Conservation (phyloP, 1,140 invertebrate species). For the Periplaneta americana region DNA sequence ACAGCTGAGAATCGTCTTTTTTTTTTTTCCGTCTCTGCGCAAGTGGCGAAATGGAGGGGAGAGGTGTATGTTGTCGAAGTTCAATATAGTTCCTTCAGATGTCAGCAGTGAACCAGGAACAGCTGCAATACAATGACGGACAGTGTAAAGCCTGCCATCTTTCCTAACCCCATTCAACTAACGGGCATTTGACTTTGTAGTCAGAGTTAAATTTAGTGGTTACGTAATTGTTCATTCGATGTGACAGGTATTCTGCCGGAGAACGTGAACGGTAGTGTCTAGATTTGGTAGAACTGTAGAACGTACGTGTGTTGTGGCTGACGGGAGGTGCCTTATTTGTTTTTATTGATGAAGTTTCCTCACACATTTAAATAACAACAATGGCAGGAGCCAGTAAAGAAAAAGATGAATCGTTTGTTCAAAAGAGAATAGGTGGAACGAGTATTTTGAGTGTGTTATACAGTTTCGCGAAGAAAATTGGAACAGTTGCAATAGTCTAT, state of each 20-base stretch:
- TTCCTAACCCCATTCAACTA: too few relatives aligned
- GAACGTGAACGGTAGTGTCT: too few relatives aligned
- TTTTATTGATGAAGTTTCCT: not conserved
- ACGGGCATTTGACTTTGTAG: too few relatives aligned
- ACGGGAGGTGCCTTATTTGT: not conserved
- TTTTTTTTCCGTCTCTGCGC: too few relatives aligned
- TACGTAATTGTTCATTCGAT: not conserved
- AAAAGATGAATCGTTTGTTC: not conserved
- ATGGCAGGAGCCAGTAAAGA: not conserved
- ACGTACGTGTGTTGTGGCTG: not conserved
- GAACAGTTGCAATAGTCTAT: slow-evolving; percentile 65
- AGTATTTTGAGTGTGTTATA: slow-evolving; percentile 12
- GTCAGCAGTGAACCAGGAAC: too few relatives aligned
- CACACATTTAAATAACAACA: not conserved
- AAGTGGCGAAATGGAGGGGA: too few relatives aligned
- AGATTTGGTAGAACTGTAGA: not conserved
- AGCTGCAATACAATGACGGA: too few relatives aligned
- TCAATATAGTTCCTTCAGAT: too few relatives aligned
- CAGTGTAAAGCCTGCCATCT: too few relatives aligned
- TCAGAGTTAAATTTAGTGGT: not conserved
- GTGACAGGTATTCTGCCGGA: not conserved
- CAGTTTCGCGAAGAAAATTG: slow-evolving; percentile 30
- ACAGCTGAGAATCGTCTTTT: too few relatives aligned
- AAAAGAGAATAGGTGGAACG: slow-evolving; percentile 6
- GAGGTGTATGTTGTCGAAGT: too few relatives aligned